A percentile compares a stretch with the other conserved stretches of the same genome.
Evolutionary conservation across 2,113 vertebrate species (phyloP).

Genomic region (Cyprinus carpio): DNA sequence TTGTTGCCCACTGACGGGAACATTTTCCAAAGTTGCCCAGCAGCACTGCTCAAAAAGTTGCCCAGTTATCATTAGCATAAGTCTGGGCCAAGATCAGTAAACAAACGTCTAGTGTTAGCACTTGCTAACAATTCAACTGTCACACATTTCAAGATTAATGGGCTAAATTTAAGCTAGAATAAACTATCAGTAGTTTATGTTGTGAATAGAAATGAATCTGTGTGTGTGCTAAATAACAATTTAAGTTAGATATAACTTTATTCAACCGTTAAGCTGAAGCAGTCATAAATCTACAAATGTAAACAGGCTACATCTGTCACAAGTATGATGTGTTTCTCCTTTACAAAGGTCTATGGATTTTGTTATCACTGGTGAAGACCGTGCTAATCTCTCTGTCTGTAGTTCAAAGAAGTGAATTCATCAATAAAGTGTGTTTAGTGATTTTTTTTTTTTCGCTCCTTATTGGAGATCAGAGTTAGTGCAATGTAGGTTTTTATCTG

Average conservation of each 20-base stretch:
- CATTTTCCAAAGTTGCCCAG: too few relatives aligned
- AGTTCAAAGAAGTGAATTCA: conserved; percentile 8
- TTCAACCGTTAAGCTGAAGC: not conserved
- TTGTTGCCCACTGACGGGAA: too few relatives aligned
- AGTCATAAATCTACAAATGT: not conserved
- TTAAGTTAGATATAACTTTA: not conserved
- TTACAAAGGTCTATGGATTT: not conserved
- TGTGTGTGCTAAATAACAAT: not conserved
- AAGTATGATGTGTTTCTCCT: not conserved
- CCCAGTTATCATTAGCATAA: too few relatives aligned
- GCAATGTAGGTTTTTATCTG: not conserved
- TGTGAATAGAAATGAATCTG: not conserved
- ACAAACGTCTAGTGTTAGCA: not conserved
- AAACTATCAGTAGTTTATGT: not conserved
- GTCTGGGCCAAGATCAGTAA: not conserved
- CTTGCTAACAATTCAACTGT: not conserved
- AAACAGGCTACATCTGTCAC: too few relatives aligned
- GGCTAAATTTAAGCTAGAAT: not conserved
- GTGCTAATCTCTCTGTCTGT: not conserved
- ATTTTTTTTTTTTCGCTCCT: too few relatives aligned
- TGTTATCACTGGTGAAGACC: not conserved
- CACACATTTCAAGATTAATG: not conserved
- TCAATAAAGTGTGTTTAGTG: not conserved
- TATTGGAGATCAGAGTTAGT: not conserved
- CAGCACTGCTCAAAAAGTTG: too few relatives aligned